phyloP scores from a whole-genome alignment of 2,888 invertebrate species.

The Drosophila stalkeri region DNA sequence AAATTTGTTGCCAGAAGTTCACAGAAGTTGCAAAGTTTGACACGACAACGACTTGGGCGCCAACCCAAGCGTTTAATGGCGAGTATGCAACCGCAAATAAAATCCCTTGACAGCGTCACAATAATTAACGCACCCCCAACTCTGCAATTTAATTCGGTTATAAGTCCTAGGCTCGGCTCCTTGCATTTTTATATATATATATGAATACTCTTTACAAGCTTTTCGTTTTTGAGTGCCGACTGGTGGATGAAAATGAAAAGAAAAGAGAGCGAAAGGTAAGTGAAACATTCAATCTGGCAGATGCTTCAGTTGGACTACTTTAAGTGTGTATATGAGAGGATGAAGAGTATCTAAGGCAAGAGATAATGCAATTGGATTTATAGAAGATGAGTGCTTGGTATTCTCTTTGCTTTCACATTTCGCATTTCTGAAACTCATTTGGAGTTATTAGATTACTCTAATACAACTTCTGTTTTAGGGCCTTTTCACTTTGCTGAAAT shows the following conservation, averaged over 20 bases:
- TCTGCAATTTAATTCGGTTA: not conserved
- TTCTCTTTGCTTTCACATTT: not conserved
- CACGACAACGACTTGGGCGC: conserved; percentile 51
- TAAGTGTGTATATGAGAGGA: no score
- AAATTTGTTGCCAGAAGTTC: conserved; percentile 72
- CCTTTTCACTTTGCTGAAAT: not conserved
- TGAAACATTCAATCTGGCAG: no score
- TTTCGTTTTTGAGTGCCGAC: no score
- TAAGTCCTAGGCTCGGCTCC: not conserved
- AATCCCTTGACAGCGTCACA: conserved; percentile 6
- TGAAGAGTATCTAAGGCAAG: no score
- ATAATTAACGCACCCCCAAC: conserved; percentile 42
- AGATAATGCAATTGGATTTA: no score
- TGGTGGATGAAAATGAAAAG: no score
- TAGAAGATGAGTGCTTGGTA: no score
- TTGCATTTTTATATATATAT: not conserved
- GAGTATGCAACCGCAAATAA: conserved; percentile 28
- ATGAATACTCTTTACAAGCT: not conserved
- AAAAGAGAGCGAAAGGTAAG: no score
- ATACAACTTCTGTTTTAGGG: no score
- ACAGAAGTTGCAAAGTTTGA: conserved; percentile 68
- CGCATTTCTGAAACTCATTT: no score
- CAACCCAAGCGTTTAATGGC: conserved; percentile 70
- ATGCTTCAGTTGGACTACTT: no score
- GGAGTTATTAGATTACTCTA: not conserved